These are phyloP conservation scores for Hydropotes inermis DNA, from an alignment of 2,113 vertebrate genomes.

Conservation along the genomic window DNA sequence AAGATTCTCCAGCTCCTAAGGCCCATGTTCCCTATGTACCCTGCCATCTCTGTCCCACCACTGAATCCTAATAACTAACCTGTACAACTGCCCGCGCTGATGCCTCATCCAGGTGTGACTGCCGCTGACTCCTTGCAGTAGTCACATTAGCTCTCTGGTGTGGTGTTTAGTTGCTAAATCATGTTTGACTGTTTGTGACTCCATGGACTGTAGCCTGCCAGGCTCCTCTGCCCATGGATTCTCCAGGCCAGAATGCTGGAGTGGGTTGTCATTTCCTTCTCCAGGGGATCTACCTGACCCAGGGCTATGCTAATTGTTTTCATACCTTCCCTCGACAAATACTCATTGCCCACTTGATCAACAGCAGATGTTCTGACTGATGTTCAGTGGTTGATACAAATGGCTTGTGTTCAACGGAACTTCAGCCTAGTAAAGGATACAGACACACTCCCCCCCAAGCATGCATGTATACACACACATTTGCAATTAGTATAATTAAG, in stretches of 20 bases:
- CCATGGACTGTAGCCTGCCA: background rate
- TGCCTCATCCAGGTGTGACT: background rate
- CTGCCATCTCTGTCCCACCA: background rate
- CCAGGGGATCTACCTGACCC: background rate
- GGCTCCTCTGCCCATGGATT: background rate
- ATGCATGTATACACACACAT: background rate
- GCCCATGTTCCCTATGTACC: accelerated
- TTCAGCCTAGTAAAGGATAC: background rate
- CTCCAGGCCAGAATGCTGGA: background rate
- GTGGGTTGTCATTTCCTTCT: background rate
- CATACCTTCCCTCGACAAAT: background rate
- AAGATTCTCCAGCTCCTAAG: background rate
- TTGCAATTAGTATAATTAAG: background rate
- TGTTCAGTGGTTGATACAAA: background rate
- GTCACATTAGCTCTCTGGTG: background rate
- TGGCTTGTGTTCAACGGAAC: background rate
- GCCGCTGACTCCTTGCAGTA: background rate
- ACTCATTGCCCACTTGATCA: background rate
- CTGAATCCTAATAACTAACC: background rate
- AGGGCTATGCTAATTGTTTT: background rate
- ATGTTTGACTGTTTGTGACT: background rate
- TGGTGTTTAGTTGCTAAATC: background rate
- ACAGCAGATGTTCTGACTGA: background rate
- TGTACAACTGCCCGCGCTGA: background rate
- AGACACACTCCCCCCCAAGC: background rate